A percentile compares a stretch with the other conserved stretches of the same genome.
Conservation (phyloP, 2,888 invertebrate genomes). For the Amphipoea lucens region DNA sequence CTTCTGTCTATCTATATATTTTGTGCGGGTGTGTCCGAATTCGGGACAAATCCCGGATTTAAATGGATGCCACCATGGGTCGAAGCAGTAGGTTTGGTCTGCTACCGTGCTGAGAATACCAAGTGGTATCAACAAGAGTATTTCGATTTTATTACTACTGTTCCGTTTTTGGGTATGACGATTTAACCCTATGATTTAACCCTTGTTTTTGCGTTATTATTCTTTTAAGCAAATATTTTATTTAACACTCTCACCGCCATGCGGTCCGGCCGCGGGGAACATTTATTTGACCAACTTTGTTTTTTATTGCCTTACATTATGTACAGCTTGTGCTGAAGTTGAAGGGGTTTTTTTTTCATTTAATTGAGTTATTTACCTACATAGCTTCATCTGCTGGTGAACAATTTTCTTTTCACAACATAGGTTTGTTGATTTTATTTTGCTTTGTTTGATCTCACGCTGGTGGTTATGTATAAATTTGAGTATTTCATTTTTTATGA, state of each 20-base stretch:
- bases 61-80: conserved; percentile 39
- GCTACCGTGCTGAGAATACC: conserved; percentile 54
- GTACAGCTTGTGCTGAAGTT: not conserved
- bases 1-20: not conserved
- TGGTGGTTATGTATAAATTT: too few relatives aligned
- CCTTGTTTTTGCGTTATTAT: not conserved
- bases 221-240: not conserved
- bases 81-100: conserved; percentile 26
- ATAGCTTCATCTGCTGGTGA: too few relatives aligned
- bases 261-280: too few relatives aligned
- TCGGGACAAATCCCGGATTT: conserved; percentile 26
- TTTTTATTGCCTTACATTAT: not conserved
- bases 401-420: too few relatives aligned
- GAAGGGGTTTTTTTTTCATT: not conserved
- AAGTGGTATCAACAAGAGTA: conserved; percentile 45
- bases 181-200: not conserved
- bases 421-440: too few relatives aligned
- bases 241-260: too few relatives aligned
- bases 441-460: too few relatives aligned
- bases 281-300: not conserved
- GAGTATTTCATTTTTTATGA: too few relatives aligned
- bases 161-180: not conserved
- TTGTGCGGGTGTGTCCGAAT: not conserved
- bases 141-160: conserved; percentile 30
- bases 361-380: too few relatives aligned